Conservation (phyloP, 2,113 vertebrate genomes). For the Anas platyrhynchos region DNA sequence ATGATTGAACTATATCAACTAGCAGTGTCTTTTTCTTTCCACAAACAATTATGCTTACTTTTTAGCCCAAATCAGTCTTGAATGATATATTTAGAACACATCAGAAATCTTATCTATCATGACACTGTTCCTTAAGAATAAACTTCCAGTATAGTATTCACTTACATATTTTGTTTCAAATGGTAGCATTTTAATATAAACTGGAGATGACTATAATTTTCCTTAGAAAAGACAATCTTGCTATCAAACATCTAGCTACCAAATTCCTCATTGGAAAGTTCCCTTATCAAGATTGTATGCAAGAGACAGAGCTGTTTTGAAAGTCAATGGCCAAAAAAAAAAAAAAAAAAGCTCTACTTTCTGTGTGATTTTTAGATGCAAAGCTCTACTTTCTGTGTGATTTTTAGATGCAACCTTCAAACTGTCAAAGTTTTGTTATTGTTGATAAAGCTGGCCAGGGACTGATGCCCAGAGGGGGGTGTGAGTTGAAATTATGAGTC, state of each 20-base stretch:
- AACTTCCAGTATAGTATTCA: slow-evolving; percentile 26
- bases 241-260: slow-evolving; percentile 43
- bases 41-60: not conserved
- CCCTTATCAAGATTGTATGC: slow-evolving; percentile 70
- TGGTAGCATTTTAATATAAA: slow-evolving; percentile 44
- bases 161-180: slow-evolving; percentile 58
- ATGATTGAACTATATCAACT: not conserved
- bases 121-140: not conserved
- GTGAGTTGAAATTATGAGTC: slow-evolving; percentile 71
- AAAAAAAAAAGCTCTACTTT: not conserved
- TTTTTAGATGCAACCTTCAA: slow-evolving; percentile 73
- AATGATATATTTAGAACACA: not conserved
- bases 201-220: slow-evolving; percentile 55
- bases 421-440: slow-evolving; percentile 75
- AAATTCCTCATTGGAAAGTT: slow-evolving; percentile 60
- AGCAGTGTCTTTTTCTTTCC: not conserved
- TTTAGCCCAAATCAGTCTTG: not conserved
- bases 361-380: slow-evolving; percentile 61
- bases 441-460: slow-evolving; percentile 69
- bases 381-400: slow-evolving; percentile 25
- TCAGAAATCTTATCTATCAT: not conserved
- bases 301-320: slow-evolving; percentile 73
- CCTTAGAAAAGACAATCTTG: slow-evolving; percentile 52
- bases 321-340: slow-evolving; percentile 72
- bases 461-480: slow-evolving; percentile 66